phyloP scores from a whole-genome alignment of 2,113 vertebrate species.

The Phocoena phocoena region DNA sequence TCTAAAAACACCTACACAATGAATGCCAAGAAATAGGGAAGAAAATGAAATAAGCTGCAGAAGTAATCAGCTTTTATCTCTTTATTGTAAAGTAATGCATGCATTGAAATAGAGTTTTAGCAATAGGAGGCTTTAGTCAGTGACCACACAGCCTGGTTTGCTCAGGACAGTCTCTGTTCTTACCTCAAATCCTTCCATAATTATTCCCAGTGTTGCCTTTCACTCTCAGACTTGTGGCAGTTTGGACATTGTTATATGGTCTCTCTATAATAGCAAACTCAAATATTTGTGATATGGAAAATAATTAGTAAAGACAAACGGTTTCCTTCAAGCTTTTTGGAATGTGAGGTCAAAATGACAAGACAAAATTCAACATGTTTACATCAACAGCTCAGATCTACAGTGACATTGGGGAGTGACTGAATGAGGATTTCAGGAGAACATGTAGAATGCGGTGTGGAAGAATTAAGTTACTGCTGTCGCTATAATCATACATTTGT shows the following conservation, averaged over 20 bases:
- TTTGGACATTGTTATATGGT: neutral
- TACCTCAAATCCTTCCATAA: accelerated
- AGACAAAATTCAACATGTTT: neutral
- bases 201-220: neutral
- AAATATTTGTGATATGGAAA: neutral
- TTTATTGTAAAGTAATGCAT: neutral
- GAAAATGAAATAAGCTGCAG: neutral
- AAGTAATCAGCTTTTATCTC: neutral
- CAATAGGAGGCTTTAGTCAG: neutral
- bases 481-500: neutral
- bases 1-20: neutral
- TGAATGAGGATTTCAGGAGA: neutral
- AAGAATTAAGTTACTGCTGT: neutral
- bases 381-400: neutral
- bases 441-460: accelerated
- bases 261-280: neutral
- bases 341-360: neutral
- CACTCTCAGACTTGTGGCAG: neutral
- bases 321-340: neutral
- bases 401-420: accelerated
- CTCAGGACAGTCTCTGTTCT: neutral
- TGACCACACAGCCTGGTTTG: neutral
- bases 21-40: neutral
- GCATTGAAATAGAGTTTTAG: neutral
- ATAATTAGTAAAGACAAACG: accelerated